Percentiles rank a stretch among this genome's conserved stretches.
Evolutionary conservation across 1,140 invertebrate genomes (phyloP).

Genomic region (Aplysia californica): DNA sequence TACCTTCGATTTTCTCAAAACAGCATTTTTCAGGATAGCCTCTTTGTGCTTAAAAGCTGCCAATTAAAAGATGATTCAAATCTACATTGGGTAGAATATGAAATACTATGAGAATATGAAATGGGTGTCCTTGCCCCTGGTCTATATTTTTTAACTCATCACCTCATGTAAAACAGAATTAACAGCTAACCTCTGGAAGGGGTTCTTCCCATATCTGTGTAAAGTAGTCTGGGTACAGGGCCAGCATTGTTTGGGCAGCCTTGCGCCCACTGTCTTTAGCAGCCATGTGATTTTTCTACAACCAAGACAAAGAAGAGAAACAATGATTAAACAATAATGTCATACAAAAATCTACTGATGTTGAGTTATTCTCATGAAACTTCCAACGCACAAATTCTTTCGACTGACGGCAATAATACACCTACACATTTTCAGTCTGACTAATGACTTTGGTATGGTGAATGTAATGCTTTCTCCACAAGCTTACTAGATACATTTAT

Average conservation of each 20-base stretch:
- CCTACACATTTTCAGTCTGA: not conserved
- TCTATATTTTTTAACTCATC: too few relatives aligned
- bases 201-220: conserved; percentile 15
- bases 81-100: too few relatives aligned
- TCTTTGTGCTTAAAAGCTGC: too few relatives aligned
- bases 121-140: too few relatives aligned
- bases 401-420: not conserved
- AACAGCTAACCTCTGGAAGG: too few relatives aligned
- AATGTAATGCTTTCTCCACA: not conserved
- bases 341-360: not conserved
- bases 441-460: not conserved
- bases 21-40: too few relatives aligned
- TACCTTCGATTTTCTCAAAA: too few relatives aligned
- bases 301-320: not conserved
- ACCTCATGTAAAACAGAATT: too few relatives aligned
- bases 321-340: not conserved
- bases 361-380: not conserved
- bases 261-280: conserved; percentile 13
- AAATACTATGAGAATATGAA: too few relatives aligned
- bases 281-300: conserved; percentile 9
- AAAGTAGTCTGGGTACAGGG: conserved; percentile 12
- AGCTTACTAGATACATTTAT: not conserved
- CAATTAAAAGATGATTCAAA: too few relatives aligned
- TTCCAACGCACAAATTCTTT: not conserved
- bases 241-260: conserved; percentile 7